Base-by-base conservation (phyloP, 2,797 vertebrate species). In the Acanthopagrus latus region DNA sequence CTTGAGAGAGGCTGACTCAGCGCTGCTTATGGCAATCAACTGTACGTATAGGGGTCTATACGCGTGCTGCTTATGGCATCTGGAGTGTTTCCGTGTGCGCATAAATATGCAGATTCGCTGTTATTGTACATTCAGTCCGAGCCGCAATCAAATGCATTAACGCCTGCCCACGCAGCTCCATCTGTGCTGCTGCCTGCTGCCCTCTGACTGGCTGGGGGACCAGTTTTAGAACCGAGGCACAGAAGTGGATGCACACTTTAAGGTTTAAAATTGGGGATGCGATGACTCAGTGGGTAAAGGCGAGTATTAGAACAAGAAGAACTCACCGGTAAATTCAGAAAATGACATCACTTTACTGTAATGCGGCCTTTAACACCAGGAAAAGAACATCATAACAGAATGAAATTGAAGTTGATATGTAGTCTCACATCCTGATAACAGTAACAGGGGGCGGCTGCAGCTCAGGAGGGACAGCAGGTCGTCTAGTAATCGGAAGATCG, bases 131-230 rank as follows among this genome's bases (percentile, higher is more conserved):
- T 70, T 60, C 47, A 1, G 63, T 62, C 11, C 46, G 65, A 73
- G 74, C 63, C 71, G 33, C 43, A 64, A 69, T 78, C 60, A 59
- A 83, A 69, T 76, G 69, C 68, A 68, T 88, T 74, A 78, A 64
- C 6, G 9, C 80, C 78, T 1, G 63, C 86, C 90, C 85, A 88
- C 89, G 56, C 75, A 27, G 63, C 64, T 69, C 91, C 91, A 91
- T 90, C 91, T 92, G 90, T 20, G 83, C 80, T 7, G 67, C 76
- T 76, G 65, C 60, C 29, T 76, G 56, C n/a, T 64, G 66, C 47
- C 33, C 73, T 50, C 29, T 23, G 25, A 56, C 29, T 46, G 58
- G 43, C 64, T 43, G 41, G 23, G 66, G 66, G 66, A 60, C 3
- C 63, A 72, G 27, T 20, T 78, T 72, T 29, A 33, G n/a, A 63